phyloP scores from a whole-genome alignment of 1,140 invertebrate species.

The Drosophila subobscura region DNA sequence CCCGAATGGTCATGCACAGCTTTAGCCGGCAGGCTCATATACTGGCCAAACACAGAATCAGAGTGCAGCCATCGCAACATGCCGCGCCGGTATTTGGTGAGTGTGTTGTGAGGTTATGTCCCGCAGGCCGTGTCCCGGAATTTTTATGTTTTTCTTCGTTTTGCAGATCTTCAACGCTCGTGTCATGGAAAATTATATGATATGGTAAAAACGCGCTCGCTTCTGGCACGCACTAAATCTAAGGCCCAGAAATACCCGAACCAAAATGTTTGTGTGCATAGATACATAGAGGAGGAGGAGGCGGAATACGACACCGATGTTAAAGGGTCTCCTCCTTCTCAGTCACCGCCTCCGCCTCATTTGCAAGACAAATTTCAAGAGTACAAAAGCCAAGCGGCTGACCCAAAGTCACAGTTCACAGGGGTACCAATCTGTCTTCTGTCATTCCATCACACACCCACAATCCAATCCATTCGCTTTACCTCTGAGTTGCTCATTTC shows the following conservation, averaged over 20 bases:
- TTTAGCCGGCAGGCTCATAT: not conserved
- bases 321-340: too few species aligned
- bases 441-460: not conserved
- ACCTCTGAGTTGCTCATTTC: not conserved
- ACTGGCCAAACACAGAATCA: not conserved
- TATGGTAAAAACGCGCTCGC: constrained; percentile 81
- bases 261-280: constrained; percentile 55
- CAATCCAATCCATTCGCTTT: not conserved
- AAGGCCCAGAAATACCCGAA: constrained; percentile 75
- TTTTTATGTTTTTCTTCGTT: not conserved
- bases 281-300: constrained; percentile 30
- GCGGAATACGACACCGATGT: too few species aligned
- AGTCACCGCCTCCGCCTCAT: too few species aligned
- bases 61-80: too few species aligned
- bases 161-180: constrained; percentile 50
- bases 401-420: constrained; percentile 26
- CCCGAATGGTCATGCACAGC: too few species aligned
- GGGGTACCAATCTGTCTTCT: too few species aligned
- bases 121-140: not conserved
- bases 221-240: constrained; percentile 72
- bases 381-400: too few species aligned
- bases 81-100: too few species aligned
- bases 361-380: too few species aligned
- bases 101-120: constrained; percentile 47
- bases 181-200: constrained; percentile 72